Percentiles rank a stretch among this genome's conserved stretches.
Evolutionary conservation across 2,113 vertebrate species (phyloP).

Genomic region (Caracal caracal): DNA sequence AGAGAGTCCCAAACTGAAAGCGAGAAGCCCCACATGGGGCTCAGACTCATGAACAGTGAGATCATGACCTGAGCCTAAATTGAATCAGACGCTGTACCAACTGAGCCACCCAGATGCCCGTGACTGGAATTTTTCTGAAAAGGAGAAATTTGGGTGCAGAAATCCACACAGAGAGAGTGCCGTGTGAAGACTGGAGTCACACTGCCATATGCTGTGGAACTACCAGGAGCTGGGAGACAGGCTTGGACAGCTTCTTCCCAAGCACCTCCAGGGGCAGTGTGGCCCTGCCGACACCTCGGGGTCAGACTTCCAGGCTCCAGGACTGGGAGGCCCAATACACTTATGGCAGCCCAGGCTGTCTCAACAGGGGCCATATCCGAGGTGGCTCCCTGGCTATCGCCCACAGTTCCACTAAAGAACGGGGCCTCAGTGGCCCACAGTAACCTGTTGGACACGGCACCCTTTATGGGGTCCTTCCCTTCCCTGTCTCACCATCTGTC

Average conservation of each 20-base stretch:
- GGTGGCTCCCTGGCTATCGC: not conserved
- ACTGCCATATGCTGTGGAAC: not conserved
- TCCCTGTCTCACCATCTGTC: not conserved
- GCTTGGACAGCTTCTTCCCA: too few species aligned
- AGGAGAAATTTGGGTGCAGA: not conserved
- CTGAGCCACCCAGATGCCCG: too few species aligned
- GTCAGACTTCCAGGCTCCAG: not conserved
- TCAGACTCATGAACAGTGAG: too few species aligned
- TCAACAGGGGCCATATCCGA: not conserved
- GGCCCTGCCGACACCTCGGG: too few species aligned
- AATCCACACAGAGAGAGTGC: not conserved
- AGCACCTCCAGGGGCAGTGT: too few species aligned
- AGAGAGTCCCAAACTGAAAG: not conserved
- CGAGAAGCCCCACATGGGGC: too few species aligned
- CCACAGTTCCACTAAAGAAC: not conserved
- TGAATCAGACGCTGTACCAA: too few species aligned
- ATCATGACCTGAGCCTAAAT: too few species aligned
- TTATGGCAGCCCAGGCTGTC: not conserved
- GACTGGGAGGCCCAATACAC: rapidly evolving
- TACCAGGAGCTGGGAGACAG: not conserved
- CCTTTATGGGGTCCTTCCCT: not conserved
- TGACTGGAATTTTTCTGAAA: too few species aligned
- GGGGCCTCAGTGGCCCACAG: rapidly evolving
- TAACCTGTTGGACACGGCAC: not conserved
- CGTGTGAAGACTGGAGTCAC: not conserved